These are phyloP conservation scores for Corythucha ciliata DNA, from an alignment of 2,888 invertebrate genomes.

Conservation along the genomic window DNA sequence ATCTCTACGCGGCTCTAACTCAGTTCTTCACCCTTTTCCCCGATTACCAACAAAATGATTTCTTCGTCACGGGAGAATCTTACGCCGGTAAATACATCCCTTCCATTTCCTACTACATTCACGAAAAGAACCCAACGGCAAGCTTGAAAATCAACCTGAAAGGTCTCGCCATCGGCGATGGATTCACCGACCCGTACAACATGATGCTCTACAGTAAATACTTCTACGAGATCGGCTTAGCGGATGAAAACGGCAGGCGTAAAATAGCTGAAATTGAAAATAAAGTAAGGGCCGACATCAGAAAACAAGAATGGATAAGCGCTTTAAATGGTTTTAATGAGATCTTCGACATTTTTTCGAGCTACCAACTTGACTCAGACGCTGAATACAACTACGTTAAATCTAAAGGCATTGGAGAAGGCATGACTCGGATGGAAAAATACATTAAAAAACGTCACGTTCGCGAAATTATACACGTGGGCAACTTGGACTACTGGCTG, in stretches of 20 bases:
- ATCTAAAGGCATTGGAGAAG: no score
- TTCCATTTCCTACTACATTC: constrained; percentile 62
- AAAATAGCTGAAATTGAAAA: constrained; percentile 9
- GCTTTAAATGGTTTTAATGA: no score
- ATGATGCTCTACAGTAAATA: constrained; percentile 70
- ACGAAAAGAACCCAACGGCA: constrained; percentile 57
- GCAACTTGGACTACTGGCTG: constrained; percentile 47
- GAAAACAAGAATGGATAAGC: constrained; percentile 1
- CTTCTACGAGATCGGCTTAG: constrained; percentile 60
- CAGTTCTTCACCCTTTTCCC: constrained; percentile 80
- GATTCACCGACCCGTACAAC: constrained; percentile 66
- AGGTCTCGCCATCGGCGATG: constrained; percentile 70
- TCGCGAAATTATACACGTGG: constrained; percentile 77
- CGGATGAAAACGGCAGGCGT: constrained; percentile 43
- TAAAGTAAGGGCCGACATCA: not conserved
- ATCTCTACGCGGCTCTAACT: constrained; percentile 61
- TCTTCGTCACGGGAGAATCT: constrained; percentile 82
- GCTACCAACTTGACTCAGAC: no score
- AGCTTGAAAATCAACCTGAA: constrained; percentile 55
- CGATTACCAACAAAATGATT: constrained; percentile 59
- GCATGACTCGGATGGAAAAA: no score
- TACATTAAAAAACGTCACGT: no score
- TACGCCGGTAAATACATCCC: constrained; percentile 76
- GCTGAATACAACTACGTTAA: no score
- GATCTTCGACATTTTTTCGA: no score